These are phyloP conservation scores for Crotalus horridus DNA, from an alignment of 2,113 vertebrate genomes.

Conservation along the genomic window DNA sequence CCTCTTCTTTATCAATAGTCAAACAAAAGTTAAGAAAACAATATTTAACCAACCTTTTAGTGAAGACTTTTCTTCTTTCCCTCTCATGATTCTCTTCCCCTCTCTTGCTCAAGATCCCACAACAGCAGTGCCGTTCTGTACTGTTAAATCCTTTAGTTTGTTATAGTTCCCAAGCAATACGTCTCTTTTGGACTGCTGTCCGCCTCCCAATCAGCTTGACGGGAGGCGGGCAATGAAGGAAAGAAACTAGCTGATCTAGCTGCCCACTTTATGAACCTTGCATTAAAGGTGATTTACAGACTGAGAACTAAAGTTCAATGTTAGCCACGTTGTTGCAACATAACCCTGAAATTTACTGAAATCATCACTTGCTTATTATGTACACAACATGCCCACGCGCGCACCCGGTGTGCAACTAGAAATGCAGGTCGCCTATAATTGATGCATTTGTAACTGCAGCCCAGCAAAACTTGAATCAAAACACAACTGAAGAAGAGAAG, in stretches of 20 bases:
- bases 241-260: slow-evolving; percentile 26
- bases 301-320: slow-evolving; percentile 69
- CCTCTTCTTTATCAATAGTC: background rate
- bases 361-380: slow-evolving; percentile 47
- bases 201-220: slow-evolving; percentile 8
- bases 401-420: slow-evolving; percentile 46
- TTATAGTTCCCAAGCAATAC: slow-evolving; percentile 34
- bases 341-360: slow-evolving; percentile 64
- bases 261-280: slow-evolving; percentile 55
- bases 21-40: background rate
- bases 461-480: background rate
- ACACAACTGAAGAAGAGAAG: background rate
- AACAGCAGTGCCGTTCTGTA: slow-evolving; percentile 10
- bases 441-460: background rate
- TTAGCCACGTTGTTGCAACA: slow-evolving; percentile 67
- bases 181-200: slow-evolving; percentile 36
- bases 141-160: background rate
- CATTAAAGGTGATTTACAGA: slow-evolving; percentile 66
- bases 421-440: slow-evolving; percentile 32
- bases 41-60: slow-evolving; percentile 70
- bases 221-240: slow-evolving; percentile 43
- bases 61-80: slow-evolving; percentile 68
- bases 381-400: slow-evolving; percentile 18
- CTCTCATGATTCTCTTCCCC: slow-evolving; percentile 46
- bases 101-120: slow-evolving; percentile 22